These are phyloP conservation scores for Drosophila seguyi DNA, from an alignment of 1,140 invertebrate species.

Conservation along the genomic window DNA sequence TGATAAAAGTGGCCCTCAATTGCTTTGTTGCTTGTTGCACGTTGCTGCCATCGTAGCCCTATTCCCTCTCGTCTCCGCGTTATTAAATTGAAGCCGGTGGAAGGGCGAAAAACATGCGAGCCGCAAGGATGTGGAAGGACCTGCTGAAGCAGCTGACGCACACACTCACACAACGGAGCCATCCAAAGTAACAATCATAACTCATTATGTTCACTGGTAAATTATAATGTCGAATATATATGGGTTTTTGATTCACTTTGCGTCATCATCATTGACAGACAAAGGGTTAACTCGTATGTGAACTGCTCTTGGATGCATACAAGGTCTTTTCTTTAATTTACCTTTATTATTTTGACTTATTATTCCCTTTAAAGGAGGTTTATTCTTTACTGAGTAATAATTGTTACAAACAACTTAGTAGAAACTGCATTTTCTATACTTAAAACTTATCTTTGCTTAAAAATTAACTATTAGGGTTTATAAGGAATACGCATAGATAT, in stretches of 20 bases:
- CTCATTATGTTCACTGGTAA: conserved; percentile 38
- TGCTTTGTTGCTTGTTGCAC: conserved; percentile 69
- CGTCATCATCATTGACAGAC: neutral
- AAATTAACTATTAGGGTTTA: neutral
- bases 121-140: conserved; percentile 19
- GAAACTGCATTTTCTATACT: neutral
- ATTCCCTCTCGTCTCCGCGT: conserved; percentile 14
- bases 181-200: conserved; percentile 48
- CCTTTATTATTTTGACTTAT: neutral
- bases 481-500: neutral
- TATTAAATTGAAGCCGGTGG: conserved; percentile 64
- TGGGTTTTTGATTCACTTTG: conserved; percentile 25
- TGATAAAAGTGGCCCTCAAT: conserved; percentile 78
- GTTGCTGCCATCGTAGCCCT: neutral
- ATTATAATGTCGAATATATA: conserved; percentile 28
- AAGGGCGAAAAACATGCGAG: conserved; percentile 23
- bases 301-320: neutral
- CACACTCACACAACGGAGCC: conserved; percentile 21
- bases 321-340: neutral
- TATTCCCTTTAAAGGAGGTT: neutral
- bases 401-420: neutral
- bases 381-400: neutral
- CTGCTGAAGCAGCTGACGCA: conserved; percentile 26
- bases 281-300: conserved; percentile 3
- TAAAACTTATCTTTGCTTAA: neutral